phyloP scores from a whole-genome alignment of 2,113 vertebrate species.

The Turdus rufiventris region DNA sequence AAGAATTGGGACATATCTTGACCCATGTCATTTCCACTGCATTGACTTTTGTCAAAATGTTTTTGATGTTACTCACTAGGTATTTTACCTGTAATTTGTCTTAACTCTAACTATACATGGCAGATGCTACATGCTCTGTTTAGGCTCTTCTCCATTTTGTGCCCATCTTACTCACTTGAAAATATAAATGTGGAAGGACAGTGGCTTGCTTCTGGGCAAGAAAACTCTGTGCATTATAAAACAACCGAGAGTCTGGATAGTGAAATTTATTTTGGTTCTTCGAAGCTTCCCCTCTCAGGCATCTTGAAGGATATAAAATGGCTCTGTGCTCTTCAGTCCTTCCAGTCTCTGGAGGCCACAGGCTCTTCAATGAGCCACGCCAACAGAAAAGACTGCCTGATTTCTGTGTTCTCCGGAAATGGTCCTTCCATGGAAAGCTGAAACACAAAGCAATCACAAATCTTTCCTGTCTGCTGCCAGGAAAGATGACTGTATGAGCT shows the following conservation, averaged over 20 bases:
- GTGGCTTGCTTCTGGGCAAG: background rate
- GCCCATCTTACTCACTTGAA: background rate
- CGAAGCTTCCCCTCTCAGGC: background rate
- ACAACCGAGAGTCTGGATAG: background rate
- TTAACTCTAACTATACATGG: background rate
- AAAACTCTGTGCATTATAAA: background rate
- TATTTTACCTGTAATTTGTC: constrained; percentile 3
- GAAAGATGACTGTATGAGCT: background rate
- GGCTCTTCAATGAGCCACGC: rapidly evolving
- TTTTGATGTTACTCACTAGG: background rate
- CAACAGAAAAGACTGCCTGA: background rate
- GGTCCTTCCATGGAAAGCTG: background rate
- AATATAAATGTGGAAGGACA: background rate
- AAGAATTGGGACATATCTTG: background rate
- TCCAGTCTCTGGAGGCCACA: background rate
- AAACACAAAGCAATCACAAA: background rate
- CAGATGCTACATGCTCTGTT: background rate
- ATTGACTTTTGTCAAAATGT: background rate
- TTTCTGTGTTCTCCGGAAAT: rapidly evolving
- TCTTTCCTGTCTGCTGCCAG: background rate
- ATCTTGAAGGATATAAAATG: background rate
- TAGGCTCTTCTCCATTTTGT: background rate
- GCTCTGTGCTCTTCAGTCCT: background rate
- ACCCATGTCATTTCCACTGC: background rate
- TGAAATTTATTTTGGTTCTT: background rate